phyloP scores from a whole-genome alignment of 2,113 vertebrate genomes.

The Protomyctophum bolini region DNA sequence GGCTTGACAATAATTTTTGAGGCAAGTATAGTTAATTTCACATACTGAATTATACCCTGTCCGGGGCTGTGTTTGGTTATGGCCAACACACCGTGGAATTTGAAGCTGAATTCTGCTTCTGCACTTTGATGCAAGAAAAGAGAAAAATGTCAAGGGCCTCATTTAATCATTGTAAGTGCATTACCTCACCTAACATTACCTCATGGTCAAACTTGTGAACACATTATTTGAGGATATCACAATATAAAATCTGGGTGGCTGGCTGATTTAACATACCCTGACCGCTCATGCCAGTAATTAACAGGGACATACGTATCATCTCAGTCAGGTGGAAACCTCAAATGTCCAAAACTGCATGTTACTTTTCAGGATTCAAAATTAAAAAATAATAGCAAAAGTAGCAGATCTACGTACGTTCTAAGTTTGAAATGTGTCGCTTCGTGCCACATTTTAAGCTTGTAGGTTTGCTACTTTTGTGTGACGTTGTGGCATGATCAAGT shows the following conservation, averaged over 20 bases:
- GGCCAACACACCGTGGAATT: constrained; percentile 49
- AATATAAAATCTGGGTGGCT: constrained; percentile 44
- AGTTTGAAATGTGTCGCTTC: too few relatives aligned
- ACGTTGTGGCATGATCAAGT: too few relatives aligned
- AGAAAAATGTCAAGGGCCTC: constrained; percentile 37
- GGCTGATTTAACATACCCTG: constrained; percentile 51
- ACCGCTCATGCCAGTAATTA: constrained; percentile 49
- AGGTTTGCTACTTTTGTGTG: too few relatives aligned
- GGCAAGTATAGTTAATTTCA: constrained; percentile 63
- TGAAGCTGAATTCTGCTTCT: constrained; percentile 10
- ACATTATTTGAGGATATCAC: constrained; percentile 55
- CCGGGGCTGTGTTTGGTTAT: constrained; percentile 34
- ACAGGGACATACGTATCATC: constrained; percentile 34
- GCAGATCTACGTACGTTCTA: too few relatives aligned
- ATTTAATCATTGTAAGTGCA: constrained; percentile 68
- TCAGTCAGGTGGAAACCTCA: too few relatives aligned
- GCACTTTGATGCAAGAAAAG: constrained; percentile 12
- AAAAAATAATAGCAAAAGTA: too few relatives aligned
- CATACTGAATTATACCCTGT: constrained; percentile 45
- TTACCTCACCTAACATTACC: constrained; percentile 73
- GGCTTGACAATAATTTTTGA: constrained; percentile 64
- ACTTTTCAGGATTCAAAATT: too few relatives aligned
- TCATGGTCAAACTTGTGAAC: constrained; percentile 58
- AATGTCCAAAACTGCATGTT: too few relatives aligned
- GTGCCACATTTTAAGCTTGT: too few relatives aligned